A percentile compares a stretch with the other conserved stretches of the same genome.
phyloP scores from a whole-genome alignment of 2,888 invertebrate species.

The Empis livida region DNA sequence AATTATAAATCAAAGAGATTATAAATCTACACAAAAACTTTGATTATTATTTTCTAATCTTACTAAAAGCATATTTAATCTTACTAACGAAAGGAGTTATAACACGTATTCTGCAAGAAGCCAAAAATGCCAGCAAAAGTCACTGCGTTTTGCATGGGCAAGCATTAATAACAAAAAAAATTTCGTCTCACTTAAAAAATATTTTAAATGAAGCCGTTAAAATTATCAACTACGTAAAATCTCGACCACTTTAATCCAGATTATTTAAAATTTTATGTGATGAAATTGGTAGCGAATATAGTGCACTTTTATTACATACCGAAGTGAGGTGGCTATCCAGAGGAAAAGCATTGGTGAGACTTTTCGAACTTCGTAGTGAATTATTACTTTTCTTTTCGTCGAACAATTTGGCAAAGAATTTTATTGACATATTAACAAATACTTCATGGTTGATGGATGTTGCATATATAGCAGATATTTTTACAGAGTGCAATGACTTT shows the following conservation, averaged over 20 bases:
- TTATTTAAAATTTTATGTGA: conserved; percentile 2
- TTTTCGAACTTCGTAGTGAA: neutral
- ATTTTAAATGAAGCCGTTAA: neutral
- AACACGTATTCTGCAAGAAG: neutral
- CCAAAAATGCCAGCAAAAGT: neutral
- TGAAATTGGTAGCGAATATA: conserved; percentile 1
- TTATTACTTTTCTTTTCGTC: neutral
- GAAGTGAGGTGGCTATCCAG: conserved; percentile 2
- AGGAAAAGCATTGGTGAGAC: neutral
- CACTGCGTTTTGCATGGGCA: neutral
- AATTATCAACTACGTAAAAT: neutral
- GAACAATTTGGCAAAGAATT: neutral
- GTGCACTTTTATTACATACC: conserved; percentile 1
- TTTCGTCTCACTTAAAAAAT: neutral
- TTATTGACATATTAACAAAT: neutral
- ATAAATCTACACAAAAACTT: too few relatives aligned
- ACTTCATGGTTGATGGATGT: neutral
- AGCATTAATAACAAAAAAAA: neutral
- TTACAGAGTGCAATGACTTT: neutral
- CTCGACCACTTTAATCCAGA: neutral
- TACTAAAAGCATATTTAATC: too few relatives aligned
- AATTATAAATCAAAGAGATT: too few relatives aligned
- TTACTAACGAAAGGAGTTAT: neutral
- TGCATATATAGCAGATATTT: neutral
- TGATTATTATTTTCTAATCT: too few relatives aligned